Base-by-base conservation (phyloP, 92 coral and sea anemone genomes). In the Virgularia gustaviana region DNA sequence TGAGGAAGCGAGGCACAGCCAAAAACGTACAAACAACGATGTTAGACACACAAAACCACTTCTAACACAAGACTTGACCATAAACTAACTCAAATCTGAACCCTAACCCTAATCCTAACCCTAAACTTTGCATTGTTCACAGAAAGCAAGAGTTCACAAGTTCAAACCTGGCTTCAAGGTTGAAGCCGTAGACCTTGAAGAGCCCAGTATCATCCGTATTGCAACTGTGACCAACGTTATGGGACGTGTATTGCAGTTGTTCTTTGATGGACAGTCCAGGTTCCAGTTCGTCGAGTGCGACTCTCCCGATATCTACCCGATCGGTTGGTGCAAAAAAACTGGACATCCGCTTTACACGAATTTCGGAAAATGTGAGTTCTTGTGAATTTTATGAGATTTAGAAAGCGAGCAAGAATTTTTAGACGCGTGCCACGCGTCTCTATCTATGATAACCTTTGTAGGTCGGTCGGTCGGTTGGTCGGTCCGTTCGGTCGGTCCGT, bases 251-350 rank as follows among this genome's bases (percentile, higher is more conserved):
- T 78, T 94, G 12, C 91, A 90, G 70, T 80, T 94, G 37, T 94
- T 87, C 65, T 89, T 94, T 78, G 99, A 94, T 63, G 96, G 99
- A 7, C 96, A 83, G 61, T 85, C 96, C 9, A 77, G 89, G 52
- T 89, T 89, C 56, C 99, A 94, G 89, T 94, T 89, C 80, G 87
- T 94, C 8, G 96, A 89, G 78, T 81, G 86, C 23, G 99, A 94
- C n/a, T 71, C 95, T 36, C 90, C 99, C 0, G 96, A 94, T 43
- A 83, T 94, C 28, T 90, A 87, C 66, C 94, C 96, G 1, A 63
- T 92, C 38, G 96, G 99, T 9, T 89, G 99, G 99, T 89, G 96
- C 47, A 85, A 85, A 24, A 85, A 89, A 27, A 89, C 99, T 9
- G 96, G 88, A 12, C 99, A 94, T 47, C 85, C 89, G 4, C 84